Evolutionary conservation across 1,140 invertebrate species (phyloP), one percentile per base, ranked within the genome.

Genomic region (Daktulosphaira vitifoliae): DNA sequence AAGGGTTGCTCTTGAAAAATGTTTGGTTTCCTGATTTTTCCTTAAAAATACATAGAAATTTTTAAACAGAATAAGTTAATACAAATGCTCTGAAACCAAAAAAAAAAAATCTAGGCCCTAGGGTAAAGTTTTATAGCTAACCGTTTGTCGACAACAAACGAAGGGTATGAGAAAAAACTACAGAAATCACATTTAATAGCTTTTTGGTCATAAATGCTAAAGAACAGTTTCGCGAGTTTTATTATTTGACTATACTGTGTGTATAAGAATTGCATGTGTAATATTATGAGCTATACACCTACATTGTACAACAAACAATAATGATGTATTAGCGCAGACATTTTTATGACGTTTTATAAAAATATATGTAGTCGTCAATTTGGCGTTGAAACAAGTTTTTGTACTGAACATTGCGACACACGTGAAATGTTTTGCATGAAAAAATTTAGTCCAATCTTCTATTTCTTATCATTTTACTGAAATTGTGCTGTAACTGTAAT

Each of bases 171-270:
- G 18, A 13, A 46, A 46, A 59, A 46, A 59, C 20, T 44, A 23
- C 22, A 18, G 44, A 59, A 44, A 59, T 59, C 54, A 59, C 13
- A 46, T 59, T 59, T 59, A 59, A 59, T 46, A 46, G 54, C 39
- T 44, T 39, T 2, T 1, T 16, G 25, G 54, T 46, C 42, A 33
- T 59, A 59, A 33, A 62, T 20, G 56, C 16, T 25, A 6, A 33
- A 33, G 16, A 62, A 62, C 42, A 25, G 11, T 62, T 59, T 46
- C 23, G 16, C 54, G 54, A 23, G 25, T 62, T 62, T 62, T 62
- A 62, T 62, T 62, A 62, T 62, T 62, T 48, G 46, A 62, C 56
- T 20, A 39, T 62, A 16, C 26, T 54, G 37, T 20, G 33, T 54
- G 22, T 56, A 56, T 44, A 44, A 3, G 4, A 3, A 44, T 42